A percentile compares a stretch with the other conserved stretches of the same genome.
Conservation (phyloP, 2,888 invertebrate genomes). For the Leptarthrus brevirostris region DNA sequence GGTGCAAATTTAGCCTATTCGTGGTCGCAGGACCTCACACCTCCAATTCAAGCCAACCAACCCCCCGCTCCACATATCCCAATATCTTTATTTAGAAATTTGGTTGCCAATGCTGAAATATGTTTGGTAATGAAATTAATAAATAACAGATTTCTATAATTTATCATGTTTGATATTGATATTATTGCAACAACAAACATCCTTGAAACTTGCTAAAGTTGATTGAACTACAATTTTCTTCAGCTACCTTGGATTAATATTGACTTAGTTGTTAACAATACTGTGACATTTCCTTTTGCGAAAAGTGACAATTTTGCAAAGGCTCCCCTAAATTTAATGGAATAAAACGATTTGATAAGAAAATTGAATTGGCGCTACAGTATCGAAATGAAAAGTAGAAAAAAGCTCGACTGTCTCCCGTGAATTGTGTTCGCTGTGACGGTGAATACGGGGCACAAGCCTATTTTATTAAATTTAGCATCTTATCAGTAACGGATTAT, state of each 20-base stretch:
- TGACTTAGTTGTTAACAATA: constrained; percentile 9
- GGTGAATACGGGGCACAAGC: constrained; percentile 42
- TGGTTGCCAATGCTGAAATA: too few relatives aligned
- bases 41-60: too few relatives aligned
- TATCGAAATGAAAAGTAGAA: constrained; percentile 42
- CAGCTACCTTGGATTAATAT: not conserved
- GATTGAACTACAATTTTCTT: too few relatives aligned
- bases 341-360: constrained; percentile 45
- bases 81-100: too few relatives aligned
- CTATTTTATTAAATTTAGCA: constrained; percentile 50
- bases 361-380: constrained; percentile 36
- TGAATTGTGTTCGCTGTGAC: constrained; percentile 34
- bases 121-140: too few relatives aligned
- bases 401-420: constrained; percentile 30
- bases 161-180: too few relatives aligned
- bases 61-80: too few relatives aligned
- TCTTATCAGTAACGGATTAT: constrained; percentile 51
- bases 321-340: constrained; percentile 42
- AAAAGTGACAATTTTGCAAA: constrained; percentile 22
- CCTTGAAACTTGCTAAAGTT: too few relatives aligned
- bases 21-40: too few relatives aligned
- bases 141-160: too few relatives aligned
- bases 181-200: too few relatives aligned
- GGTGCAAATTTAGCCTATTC: too few relatives aligned
- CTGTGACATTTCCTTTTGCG: not conserved